Evolutionary conservation across 1,140 invertebrate species (phyloP).

Genomic region (Eufriesea mexicana): DNA sequence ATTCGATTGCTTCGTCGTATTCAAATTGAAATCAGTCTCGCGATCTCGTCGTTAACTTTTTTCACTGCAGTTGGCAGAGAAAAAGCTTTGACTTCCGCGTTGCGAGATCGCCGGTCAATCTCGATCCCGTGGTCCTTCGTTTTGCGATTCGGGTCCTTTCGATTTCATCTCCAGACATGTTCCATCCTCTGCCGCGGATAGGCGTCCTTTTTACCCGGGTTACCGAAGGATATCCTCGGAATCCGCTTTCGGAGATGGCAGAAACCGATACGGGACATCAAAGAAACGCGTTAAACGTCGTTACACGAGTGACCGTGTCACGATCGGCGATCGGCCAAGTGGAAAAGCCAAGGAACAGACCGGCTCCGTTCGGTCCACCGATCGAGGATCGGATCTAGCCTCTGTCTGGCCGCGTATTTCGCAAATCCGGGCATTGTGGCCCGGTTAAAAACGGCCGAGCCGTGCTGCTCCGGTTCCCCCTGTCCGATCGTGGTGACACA

Average conservation of each 20-base stretch:
- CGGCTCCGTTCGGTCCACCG: not conserved
- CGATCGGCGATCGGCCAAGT: conserved; percentile 18
- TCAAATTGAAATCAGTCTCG: conserved; percentile 47
- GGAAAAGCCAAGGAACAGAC: conserved; percentile 43
- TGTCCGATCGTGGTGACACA: conserved; percentile 64
- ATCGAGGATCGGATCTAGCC: not conserved
- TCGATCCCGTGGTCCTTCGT: no score
- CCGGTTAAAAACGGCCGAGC: conserved; percentile 66
- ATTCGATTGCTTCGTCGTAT: conserved; percentile 17
- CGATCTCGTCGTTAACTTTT: conserved; percentile 39
- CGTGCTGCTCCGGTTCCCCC: conserved; percentile 27
- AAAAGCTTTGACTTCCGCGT: not conserved
- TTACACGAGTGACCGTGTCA: not conserved
- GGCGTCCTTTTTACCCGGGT: no score
- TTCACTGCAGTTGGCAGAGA: no score
- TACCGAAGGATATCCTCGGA: no score
- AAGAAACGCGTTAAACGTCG: not conserved
- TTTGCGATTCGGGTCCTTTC: no score
- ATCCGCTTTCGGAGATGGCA: not conserved
- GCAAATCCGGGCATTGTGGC: conserved; percentile 72
- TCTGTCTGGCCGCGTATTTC: conserved; percentile 57
- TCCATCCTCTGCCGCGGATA: not conserved
- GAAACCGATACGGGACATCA: not conserved
- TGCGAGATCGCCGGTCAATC: not conserved
- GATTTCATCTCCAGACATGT: not conserved